These are phyloP conservation scores for Rhabdomys pumilio DNA, from an alignment of 2,797 vertebrate genomes.

Conservation along the genomic window DNA sequence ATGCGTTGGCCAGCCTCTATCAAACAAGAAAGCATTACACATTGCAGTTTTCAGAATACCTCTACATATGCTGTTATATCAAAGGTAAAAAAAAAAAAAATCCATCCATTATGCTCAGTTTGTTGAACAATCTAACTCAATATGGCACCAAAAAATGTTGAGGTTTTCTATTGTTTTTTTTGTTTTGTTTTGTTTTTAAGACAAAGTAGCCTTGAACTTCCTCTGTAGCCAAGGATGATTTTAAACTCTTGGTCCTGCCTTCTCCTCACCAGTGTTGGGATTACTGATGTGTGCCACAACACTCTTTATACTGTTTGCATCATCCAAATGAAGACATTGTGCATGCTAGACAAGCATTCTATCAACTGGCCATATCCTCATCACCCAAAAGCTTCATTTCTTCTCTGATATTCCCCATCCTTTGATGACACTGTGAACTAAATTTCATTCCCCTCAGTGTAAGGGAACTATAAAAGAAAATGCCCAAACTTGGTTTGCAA, in stretches of 20 bases:
- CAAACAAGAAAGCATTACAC: not conserved
- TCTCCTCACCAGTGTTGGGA: not conserved
- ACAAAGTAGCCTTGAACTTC: not conserved
- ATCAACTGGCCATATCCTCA: not conserved
- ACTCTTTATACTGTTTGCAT: not conserved
- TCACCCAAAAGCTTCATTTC: not conserved
- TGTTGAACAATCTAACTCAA: conserved; percentile 53
- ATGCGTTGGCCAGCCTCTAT: not conserved
- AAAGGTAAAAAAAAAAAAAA: conserved; percentile 50
- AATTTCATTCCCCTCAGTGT: not conserved
- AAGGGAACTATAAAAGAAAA: not conserved
- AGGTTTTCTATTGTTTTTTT: not conserved
- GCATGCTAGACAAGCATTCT: not conserved
- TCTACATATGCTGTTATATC: conserved; percentile 44
- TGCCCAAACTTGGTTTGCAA: not conserved
- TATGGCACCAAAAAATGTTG: conserved; percentile 29
- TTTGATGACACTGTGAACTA: conserved; percentile 17
- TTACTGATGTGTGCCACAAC: not conserved
- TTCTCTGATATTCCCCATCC: not conserved
- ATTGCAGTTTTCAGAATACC: conserved; percentile 58
- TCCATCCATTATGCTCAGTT: conserved; percentile 4
- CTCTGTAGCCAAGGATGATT: not conserved
- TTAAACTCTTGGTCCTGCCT: not conserved
- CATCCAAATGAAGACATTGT: not conserved
- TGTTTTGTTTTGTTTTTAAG: too few species aligned